Evolutionary conservation across 2,888 invertebrate species (phyloP), one percentile per base, ranked within the genome.

Genomic region (Pseudococcus longispinus): DNA sequence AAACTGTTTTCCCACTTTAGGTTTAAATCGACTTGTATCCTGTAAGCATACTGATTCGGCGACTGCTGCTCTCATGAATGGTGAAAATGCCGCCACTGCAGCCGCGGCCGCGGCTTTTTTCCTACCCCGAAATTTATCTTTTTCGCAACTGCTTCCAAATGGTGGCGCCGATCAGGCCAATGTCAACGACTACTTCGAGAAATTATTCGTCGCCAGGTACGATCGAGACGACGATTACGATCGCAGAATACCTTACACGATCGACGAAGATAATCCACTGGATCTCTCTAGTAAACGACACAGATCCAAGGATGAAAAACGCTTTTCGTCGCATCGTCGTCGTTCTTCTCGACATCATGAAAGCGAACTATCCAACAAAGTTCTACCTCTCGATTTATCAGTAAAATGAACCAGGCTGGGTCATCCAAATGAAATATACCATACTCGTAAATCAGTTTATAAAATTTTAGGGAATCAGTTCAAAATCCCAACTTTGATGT

Each of bases 1-100:
- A 44, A 85, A 85, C 77, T 85, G 42, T 77, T 85, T 85, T 51
- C 85, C 74, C 23, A 26, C 32, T 46, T 44, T 77, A 51, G 74
- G 77, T 46, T 46, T 77, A 42, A 77, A 85, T 29, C 85, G 29
- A 20, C 42, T 85, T 11, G 46, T 85, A 26, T 42, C 85, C 20
- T 74, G 46, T 74, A 74, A 74, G 37, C 74, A 74, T 15, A 18
- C 32, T 37, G 65, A 6, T 26, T 65, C 26, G 26, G 2, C 9
- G 26, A 3, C 9, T 9, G 23, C 23, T 11, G 26, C 65, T 2
- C 26, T 65, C 2, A n/a, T 37, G 18, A n/a, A 18, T 2, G 32
- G 18, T 8, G 74, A 74, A 74, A 74, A 74, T 74, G 74, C 65
- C 9, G 26, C 37, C 0, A 20, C 70, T 23, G 65, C 65, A 13